Percentiles rank a stretch among this genome's conserved stretches.
Conservation (phyloP, 2,113 vertebrate genomes). For the Otis tarda region DNA sequence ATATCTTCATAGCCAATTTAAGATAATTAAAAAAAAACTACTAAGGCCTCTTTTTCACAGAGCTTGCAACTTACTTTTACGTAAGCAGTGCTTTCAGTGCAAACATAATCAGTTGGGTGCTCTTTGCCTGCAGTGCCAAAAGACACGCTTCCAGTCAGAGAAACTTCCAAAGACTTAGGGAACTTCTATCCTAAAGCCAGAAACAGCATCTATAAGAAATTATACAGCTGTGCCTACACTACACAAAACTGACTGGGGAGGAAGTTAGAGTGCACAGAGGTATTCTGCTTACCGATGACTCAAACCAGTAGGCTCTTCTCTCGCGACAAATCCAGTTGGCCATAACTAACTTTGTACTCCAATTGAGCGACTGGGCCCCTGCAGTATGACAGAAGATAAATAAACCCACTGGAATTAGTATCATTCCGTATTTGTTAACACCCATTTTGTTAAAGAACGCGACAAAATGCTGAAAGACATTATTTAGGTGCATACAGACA, state of each 20-base stretch:
- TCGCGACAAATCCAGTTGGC: slow-evolving; percentile 87
- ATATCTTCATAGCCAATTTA: neutral
- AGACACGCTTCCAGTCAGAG: slow-evolving; percentile 81
- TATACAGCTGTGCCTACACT: neutral
- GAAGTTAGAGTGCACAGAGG: neutral
- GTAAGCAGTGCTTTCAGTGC: slow-evolving; percentile 86
- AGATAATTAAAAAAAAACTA: neutral
- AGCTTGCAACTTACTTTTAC: slow-evolving; percentile 81
- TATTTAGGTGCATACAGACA: neutral
- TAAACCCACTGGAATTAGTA: neutral
- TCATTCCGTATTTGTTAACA: neutral
- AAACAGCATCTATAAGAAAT: neutral
- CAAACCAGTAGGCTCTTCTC: slow-evolving; percentile 91
- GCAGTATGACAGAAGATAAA: neutral
- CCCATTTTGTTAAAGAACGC: neutral
- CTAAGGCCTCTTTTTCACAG: neutral
- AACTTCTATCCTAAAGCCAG: slow-evolving; percentile 89
- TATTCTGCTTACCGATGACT: slow-evolving; percentile 79
- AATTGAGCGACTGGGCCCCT: slow-evolving; percentile 84
- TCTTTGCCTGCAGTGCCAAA: slow-evolving; percentile 77
- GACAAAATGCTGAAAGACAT: neutral
- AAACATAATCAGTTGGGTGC: slow-evolving; percentile 83
- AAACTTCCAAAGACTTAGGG: slow-evolving; percentile 88
- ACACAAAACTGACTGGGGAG: neutral
- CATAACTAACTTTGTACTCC: slow-evolving; percentile 87